Conservation (phyloP, 2,888 invertebrate genomes). For the Chrysodeixis includens region DNA sequence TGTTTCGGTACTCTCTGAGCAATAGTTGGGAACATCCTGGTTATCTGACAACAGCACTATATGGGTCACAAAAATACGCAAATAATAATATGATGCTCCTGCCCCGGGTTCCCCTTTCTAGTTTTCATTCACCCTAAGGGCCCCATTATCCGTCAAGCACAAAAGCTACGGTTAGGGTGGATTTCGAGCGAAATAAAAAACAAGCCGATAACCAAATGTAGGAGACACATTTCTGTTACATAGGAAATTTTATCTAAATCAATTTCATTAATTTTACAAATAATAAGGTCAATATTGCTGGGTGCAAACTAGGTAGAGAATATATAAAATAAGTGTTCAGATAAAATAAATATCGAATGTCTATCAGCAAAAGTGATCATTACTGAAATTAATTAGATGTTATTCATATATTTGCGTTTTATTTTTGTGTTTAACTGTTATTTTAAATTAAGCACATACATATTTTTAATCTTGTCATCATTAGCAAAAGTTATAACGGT, state of each 20-base stretch:
- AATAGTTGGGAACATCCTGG: background rate
- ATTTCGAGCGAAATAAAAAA: background rate
- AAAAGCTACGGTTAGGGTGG: background rate
- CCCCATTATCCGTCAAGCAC: background rate
- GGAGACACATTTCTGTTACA: background rate
- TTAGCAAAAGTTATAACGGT: background rate
- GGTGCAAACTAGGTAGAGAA: background rate
- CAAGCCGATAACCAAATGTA: background rate
- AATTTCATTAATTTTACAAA: background rate
- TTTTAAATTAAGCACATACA: background rate
- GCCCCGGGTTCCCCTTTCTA: background rate
- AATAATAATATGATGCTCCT: background rate
- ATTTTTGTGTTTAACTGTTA: background rate
- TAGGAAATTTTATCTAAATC: background rate
- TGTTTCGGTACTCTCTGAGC: conserved; percentile 4
- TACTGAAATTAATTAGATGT: too few species aligned
- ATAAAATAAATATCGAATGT: too few species aligned
- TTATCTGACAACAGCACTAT: background rate
- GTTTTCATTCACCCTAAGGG: background rate
- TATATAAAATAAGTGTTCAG: too few species aligned
- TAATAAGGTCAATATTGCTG: background rate
- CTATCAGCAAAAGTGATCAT: too few species aligned
- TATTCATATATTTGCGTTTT: background rate
- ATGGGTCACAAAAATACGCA: background rate
- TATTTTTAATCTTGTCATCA: background rate